phyloP scores from a whole-genome alignment of 1,140 invertebrate genomes.

The Trichomalopsis sarcophagae region DNA sequence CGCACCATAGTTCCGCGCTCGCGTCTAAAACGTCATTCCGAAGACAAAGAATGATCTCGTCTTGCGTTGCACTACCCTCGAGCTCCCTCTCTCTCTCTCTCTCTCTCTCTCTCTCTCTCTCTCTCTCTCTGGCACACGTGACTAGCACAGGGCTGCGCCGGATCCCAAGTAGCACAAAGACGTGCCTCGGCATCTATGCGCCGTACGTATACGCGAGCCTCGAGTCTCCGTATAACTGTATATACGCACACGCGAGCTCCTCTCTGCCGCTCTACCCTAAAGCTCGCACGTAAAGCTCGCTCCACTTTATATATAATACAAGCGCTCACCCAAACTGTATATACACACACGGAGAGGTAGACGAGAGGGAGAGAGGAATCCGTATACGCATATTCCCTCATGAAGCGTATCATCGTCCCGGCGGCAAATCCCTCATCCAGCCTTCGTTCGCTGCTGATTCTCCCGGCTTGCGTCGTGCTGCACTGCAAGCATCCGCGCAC shows the following conservation, averaged over 20 bases:
- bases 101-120: constrained; percentile 27
- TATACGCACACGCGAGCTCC: background rate
- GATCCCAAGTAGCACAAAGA: constrained; percentile 39
- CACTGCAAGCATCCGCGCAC: background rate
- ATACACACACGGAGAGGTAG: background rate
- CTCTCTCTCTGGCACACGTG: constrained; percentile 45
- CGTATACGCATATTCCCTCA: background rate
- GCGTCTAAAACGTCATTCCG: constrained; percentile 39
- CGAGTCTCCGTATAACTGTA: background rate
- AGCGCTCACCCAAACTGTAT: background rate
- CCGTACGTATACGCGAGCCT: background rate
- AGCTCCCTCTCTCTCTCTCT: background rate
- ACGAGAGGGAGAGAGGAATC: constrained; percentile 1
- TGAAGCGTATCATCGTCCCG: constrained; percentile 13
- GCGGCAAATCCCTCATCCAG: constrained; percentile 13
- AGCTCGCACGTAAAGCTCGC: constrained; percentile 33
- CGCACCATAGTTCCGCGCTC: background rate
- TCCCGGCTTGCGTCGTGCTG: background rate
- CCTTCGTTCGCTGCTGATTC: background rate
- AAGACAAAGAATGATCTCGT: constrained; percentile 46
- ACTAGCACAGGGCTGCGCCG: background rate
- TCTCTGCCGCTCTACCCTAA: background rate
- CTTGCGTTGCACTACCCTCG: background rate
- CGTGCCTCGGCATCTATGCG: constrained; percentile 37
- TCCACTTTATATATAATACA: constrained; percentile 19